Evolutionary conservation across 2,888 invertebrate genomes (phyloP).

Genomic region (Hydriomena furcata): DNA sequence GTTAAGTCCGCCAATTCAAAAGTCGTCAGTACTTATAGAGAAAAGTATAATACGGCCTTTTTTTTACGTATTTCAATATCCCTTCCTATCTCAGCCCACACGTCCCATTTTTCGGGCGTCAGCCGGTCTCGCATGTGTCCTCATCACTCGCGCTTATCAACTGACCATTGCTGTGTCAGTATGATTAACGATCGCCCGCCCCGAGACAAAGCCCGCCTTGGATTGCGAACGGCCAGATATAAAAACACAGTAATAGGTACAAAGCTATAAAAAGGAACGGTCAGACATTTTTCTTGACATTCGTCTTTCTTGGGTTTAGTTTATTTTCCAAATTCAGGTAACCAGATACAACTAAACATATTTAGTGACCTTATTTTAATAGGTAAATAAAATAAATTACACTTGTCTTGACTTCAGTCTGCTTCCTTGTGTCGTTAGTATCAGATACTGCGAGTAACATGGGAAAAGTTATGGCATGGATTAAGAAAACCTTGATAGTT

Average conservation of each 20-base stretch:
- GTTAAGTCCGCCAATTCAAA: too few species aligned
- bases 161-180: constrained; percentile 53
- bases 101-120: constrained; percentile 23
- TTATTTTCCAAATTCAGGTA: neutral
- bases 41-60: constrained; percentile 15
- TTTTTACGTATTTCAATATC: constrained; percentile 25
- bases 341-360: neutral
- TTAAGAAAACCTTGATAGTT: too few species aligned
- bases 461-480: too few species aligned
- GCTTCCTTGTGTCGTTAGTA: too few species aligned
- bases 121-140: constrained; percentile 22
- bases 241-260: constrained; percentile 17
- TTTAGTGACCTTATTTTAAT: too few species aligned
- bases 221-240: constrained; percentile 45
- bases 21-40: constrained; percentile 6
- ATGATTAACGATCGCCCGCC: constrained; percentile 55
- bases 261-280: constrained; percentile 1
- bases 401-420: too few species aligned
- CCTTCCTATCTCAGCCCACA: constrained; percentile 17
- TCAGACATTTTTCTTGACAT: neutral
- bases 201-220: constrained; percentile 55
- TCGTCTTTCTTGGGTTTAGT: neutral
- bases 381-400: too few species aligned
- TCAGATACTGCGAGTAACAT: too few species aligned
- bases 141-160: constrained; percentile 52